Base-by-base conservation (phyloP, 2,888 invertebrate genomes). In the Yponomeuta plumbellus region DNA sequence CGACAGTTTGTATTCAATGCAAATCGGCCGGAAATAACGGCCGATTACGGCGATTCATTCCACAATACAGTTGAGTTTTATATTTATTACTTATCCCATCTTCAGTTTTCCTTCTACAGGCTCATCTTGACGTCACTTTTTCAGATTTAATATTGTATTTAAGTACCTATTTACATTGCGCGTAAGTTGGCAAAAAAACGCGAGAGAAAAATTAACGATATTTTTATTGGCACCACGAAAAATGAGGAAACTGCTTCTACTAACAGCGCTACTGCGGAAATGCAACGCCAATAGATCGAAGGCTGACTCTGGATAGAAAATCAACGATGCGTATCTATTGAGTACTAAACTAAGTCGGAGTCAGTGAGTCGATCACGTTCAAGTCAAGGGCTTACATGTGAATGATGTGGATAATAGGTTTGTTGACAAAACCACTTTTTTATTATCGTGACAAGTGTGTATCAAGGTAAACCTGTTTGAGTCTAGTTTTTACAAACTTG, bases 11-110 rank as follows among this genome's bases (percentile, higher is more conserved):
- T 61, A 85, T 85, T 84, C 79, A 84, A 86, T 85, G 84, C 78
- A 80, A 84, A 86, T 85, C 20, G 77, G 75, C 75, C 80, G 84
- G 84, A 84, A 83, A 80, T 73, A 74, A 44, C 39, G 22, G 11
- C 44, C 61, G n/a, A 66, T 66, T 61, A 61, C 23, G 23, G 21
- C 66, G n/a, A 26, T 26, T 59, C 23, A 59, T 26, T 13, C 22
- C 23, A 59, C 23, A 65, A 39, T 65, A 39, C 39, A 52, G 22
- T 44, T 63, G 44, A 22, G 40, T 22, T 40, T 62, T 40, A 62
- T 58, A 21, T 58, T 21, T 0, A 20, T 58, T 58, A 2, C 22
- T 11, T 21, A 20, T 59, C 21, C 21, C 59, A 21, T 59, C 13
- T 59, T 59, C 22, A 22, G 22, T 59, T 22, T 59, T 59, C 23